Base-by-base conservation (phyloP, 2,113 vertebrate genomes). In the Lophochroa leadbeateri region DNA sequence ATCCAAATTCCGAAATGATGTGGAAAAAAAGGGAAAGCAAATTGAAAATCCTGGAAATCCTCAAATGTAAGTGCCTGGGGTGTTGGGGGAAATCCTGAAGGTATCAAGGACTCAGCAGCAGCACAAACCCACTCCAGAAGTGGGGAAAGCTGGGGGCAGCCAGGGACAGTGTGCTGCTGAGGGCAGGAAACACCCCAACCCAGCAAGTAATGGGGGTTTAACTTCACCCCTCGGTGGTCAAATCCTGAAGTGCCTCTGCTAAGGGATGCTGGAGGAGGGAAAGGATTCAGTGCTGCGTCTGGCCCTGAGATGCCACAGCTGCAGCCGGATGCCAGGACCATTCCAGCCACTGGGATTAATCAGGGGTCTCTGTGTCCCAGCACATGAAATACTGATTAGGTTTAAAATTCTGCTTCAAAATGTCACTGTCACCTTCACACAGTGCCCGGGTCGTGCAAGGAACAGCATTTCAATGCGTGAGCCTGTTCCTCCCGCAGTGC, bases 181-280 rank as follows among this genome's bases (percentile, higher is more conserved):
- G 47, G 78, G 50, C 29, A 25, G 20, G 39, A 44, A 78, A 17
- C 10, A n/a, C 24, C 58, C 35, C 24, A 16, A 5, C 5, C 8
- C 85, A 25, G 18, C 29, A 6, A 43, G 37, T 29, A 15, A 1
- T 1, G 5, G 64, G 84, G 46, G 29, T 33, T 85, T 63, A 64
- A 12, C 31, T 43, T 43, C 4, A 3, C 24, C 46, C 55, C 1
- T 1, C 0, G 0, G 63, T 0, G 3, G 58, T 39, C 18, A 57
- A 24, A 81, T 24, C 77, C 81, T 12, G 25, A 46, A n/a, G 60
- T 55, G 37, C 10, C 13, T 23, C 87, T 77, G 55, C 64, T 57
- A 17, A 84, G 23, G 49, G 82, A 52, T 50, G 47, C 57, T 55
- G 77, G 58, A 47, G 23, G 10, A 83, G 86, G 58, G 35, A 24